phyloP scores from a whole-genome alignment of 2,797 vertebrate species.

The Lycodopsis pacificus region DNA sequence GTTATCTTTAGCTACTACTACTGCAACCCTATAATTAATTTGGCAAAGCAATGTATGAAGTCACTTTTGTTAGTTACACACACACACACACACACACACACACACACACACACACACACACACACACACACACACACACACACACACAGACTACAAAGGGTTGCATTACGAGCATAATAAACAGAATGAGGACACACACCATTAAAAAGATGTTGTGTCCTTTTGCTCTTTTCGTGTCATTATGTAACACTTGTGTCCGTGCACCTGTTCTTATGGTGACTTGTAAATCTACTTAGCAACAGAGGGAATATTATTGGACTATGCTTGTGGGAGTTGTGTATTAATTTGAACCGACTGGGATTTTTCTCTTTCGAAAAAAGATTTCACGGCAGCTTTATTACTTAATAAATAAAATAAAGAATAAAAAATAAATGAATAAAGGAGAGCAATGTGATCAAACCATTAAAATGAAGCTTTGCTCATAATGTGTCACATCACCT shows the following conservation, averaged over 20 bases:
- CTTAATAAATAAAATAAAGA: background rate
- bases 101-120: too few relatives aligned
- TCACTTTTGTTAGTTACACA: conserved; percentile 1
- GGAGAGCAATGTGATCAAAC: background rate
- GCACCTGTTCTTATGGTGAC: conserved; percentile 48
- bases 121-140: too few relatives aligned
- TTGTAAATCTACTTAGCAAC: conserved; percentile 50
- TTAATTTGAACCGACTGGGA: background rate
- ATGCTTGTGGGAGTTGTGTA: background rate
- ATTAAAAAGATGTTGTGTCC: conserved; percentile 26
- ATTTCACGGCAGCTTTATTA: background rate
- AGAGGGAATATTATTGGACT: conserved; percentile 38
- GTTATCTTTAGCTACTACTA: conserved; percentile 11
- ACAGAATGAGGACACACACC: conserved; percentile 25
- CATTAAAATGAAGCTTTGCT: background rate
- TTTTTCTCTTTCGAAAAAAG: background rate
- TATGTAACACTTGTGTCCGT: conserved; percentile 39
- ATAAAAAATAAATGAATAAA: background rate
- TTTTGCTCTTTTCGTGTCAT: conserved; percentile 22
- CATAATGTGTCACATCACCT: background rate
- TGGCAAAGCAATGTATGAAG: conserved; percentile 1
- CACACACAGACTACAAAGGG: background rate
- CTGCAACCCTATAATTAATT: background rate
- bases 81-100: too few relatives aligned
- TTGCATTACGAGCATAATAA: background rate